Conservation (phyloP, 1,140 invertebrate species). For the Pseudomyrmex dendroicus region DNA sequence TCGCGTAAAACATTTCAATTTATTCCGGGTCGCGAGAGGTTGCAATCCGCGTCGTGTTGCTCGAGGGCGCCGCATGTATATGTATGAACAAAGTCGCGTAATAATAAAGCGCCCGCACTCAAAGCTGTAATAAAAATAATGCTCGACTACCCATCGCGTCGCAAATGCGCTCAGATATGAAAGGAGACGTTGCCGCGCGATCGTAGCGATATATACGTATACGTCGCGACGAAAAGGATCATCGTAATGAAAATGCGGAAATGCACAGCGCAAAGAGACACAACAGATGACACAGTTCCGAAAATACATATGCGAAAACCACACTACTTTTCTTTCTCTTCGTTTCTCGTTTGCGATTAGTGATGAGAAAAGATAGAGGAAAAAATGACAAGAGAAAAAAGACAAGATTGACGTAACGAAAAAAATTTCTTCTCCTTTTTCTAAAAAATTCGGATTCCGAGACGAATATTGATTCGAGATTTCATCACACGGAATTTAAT, state of each 20-base stretch:
- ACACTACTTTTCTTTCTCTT: constrained; percentile 32
- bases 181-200: constrained; percentile 4
- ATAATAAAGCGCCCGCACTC: constrained; percentile 70
- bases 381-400: too few species aligned
- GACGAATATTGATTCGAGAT: too few species aligned
- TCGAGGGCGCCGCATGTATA: constrained; percentile 15
- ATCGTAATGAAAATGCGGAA: constrained; percentile 25
- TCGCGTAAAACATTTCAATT: constrained; percentile 74
- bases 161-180: constrained; percentile 15
- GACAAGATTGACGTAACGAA: too few species aligned
- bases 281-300: background rate
- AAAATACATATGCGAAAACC: constrained; percentile 3
- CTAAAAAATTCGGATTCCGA: too few species aligned
- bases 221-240: constrained; percentile 7
- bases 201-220: constrained; percentile 13
- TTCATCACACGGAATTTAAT: too few species aligned
- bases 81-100: constrained; percentile 59
- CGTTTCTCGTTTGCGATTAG: background rate
- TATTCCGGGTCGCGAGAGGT: constrained; percentile 49
- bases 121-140: constrained; percentile 73
- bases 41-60: background rate
- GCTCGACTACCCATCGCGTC: constrained; percentile 28
- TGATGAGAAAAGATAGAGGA: too few species aligned
- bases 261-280: constrained; percentile 31
- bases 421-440: too few species aligned